Base-by-base conservation (phyloP, 2,797 vertebrate genomes). In the Eulemur rubriventer region DNA sequence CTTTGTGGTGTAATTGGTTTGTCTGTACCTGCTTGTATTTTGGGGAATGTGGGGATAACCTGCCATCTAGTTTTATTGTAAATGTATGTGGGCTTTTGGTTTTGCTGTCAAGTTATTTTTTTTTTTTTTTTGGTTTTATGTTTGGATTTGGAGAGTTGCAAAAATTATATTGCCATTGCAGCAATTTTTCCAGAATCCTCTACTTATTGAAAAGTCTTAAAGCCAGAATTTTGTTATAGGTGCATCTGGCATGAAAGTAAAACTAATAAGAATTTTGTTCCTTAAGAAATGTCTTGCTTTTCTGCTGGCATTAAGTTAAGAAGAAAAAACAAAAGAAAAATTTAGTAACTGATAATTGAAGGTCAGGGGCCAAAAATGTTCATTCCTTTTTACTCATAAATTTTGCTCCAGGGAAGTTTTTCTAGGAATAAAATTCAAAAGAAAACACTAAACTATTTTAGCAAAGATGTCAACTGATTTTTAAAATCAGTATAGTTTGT, bases 181-280 rank as follows among this genome's bases (percentile, higher is more conserved):
- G 30, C 33, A 63, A 1, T 65, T 33, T 81, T 88, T 41, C 30
- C 17, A 65, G 22, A 73, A 55, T 80, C 46, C 30, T 89, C 30
- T 94, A 48, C 35, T 38, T 82, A 17, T 4, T 89, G 26, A 67
- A 82, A 89, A 94, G 65, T 94, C 57, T 94, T 63, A 81, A 94
- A 82, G 67, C 57, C 17, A 55, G 14, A 46, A 46, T 89, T 89
- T 89, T 65, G 57, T 94, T 89, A 65, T 33, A 82, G 30, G 35
- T 89, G 26, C 26, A 65, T 2, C 38, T 48, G 69, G 18, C 69
- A 46, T 38, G 24, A 43, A 8, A 2, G 30, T 75, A 81, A 81
- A 30, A 33, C 28, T 43, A 73, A 7, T 73, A 43, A 59, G 80
- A 73, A n/a, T 63, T 63, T 72, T 78, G 26, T 91, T 80, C 43